Base-by-base conservation (phyloP, 1,140 invertebrate genomes). In the Neotoxoptera formosana region DNA sequence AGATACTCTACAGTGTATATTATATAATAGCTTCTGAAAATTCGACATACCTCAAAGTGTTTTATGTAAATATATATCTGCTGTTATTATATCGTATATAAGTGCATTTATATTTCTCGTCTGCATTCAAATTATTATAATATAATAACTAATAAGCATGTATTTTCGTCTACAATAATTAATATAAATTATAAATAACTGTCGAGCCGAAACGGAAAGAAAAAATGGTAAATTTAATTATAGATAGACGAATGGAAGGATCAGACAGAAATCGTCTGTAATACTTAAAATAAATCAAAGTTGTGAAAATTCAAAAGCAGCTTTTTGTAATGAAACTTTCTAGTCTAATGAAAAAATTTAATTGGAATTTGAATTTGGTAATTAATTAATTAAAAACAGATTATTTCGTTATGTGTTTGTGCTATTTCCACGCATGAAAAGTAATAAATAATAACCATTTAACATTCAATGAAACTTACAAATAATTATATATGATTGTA, bases 141-240 rank as follows among this genome's bases (percentile, higher is more conserved):
- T 41, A 41, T 17, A 67, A 67, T n/a, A n/a, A n/a, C 1, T 17
- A 67, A 67, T n/a, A n/a, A n/a, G 14, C n/a, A 67, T 0, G 51
- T 7, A 1, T n/a, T n/a, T 3, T 67, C 1, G 17, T 67, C 30
- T n/a, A n/a, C 60, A 67, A 53, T 21, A 53, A 67, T 67, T n/a
- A 41, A 41, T 41, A 67, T 67, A n/a, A 67, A 76, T 7, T 76
- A n/a, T n/a, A 76, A 34, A 17, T 30, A 17, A 17, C 17, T 1
- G 1, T 76, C 8, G 30, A 76, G 0, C 60, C n/a, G 11, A 76
- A 76, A 14, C n/a, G 17, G 1, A 6, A 17, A 67, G 30, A 76
- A 76, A 76, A 76, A 76, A 76, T 76, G 14, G n/a, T n/a, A 76
- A 76, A 76, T 76, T 76, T n/a, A 76, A n/a, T 76, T 76, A 76